Base-by-base conservation (phyloP, 2,797 vertebrate species). In the Pipistrellus kuhlii region DNA sequence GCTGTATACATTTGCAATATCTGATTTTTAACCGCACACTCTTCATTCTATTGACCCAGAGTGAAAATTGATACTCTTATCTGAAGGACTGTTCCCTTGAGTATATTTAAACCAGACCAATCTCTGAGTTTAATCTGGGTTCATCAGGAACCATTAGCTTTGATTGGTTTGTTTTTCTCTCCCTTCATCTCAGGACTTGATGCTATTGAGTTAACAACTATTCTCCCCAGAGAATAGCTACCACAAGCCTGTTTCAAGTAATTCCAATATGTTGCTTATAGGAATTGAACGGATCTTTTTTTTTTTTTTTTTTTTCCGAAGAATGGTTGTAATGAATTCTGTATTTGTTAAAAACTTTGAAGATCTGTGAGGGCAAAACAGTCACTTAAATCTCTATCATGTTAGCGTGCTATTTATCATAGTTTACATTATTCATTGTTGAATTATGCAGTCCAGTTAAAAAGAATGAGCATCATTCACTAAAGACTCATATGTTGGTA, bases 61-160 rank as follows among this genome's bases (percentile, higher is more conserved):
- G 96, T 96, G 96, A 95, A 97, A 97, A 97, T 95, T 97, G 96
- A 97, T 97, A 95, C 88, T 96, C 85, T 97, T 97, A 95, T 94
- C 96, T 97, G 97, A 96, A 97, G 96, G 88, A 93, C 88, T 81
- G 75, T 87, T 97, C 97, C 97, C 97, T 96, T 92, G 97, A 96
- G 96, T 95, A 93, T 94, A 93, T 97, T 97, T 96, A 97, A 96
- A 91, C 71, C 93, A 96, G 85, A 91, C 93, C 92, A 81, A 97
- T 96, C 95, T 97, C 95, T 96, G 55, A 95, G 87, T 96, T 97
- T 96, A 97, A 97, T 97, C 95, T 96, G 90, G 88, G 88, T 97
- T 97, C 96, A 96, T 97, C 96, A 97, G 96, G 93, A 96, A 94
- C 96, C 95, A 96, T 97, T 97, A 96, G 85, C 85, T 66, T 97